A percentile compares a stretch with the other conserved stretches of the same genome.
Conservation (phyloP, 2,113 vertebrate species). For the Elaphurus davidianus region DNA sequence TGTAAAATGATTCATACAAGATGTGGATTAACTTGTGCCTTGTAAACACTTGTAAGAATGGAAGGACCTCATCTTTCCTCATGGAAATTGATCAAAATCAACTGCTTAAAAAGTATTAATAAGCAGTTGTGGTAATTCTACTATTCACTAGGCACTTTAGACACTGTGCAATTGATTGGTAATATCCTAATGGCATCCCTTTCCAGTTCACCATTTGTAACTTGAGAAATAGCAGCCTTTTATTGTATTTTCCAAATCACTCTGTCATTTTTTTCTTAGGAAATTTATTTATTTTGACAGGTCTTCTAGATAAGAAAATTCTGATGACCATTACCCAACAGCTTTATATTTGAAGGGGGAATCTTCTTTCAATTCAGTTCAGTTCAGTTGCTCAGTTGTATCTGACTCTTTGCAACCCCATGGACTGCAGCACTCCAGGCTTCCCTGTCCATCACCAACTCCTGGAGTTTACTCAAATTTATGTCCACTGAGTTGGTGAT, state of each 20-base stretch:
- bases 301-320: neutral
- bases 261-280: neutral
- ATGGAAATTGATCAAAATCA: neutral
- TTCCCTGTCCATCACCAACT: neutral
- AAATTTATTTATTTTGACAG: conserved; percentile 4
- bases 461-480: neutral
- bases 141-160: neutral
- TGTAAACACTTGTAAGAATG: neutral
- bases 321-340: neutral
- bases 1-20: neutral
- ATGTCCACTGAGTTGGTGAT: neutral
- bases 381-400: neutral
- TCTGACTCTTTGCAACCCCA: neutral
- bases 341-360: neutral
- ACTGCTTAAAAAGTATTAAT: neutral
- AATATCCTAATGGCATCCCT: neutral
- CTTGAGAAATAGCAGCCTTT: neutral
- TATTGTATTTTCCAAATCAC: neutral
- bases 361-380: neutral
- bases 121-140: neutral
- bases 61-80: neutral
- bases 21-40: neutral
- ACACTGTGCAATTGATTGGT: neutral
- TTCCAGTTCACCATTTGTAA: neutral
- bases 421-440: neutral